Base-by-base conservation (phyloP, 2,113 vertebrate species). In the Bujurquina vittata region DNA sequence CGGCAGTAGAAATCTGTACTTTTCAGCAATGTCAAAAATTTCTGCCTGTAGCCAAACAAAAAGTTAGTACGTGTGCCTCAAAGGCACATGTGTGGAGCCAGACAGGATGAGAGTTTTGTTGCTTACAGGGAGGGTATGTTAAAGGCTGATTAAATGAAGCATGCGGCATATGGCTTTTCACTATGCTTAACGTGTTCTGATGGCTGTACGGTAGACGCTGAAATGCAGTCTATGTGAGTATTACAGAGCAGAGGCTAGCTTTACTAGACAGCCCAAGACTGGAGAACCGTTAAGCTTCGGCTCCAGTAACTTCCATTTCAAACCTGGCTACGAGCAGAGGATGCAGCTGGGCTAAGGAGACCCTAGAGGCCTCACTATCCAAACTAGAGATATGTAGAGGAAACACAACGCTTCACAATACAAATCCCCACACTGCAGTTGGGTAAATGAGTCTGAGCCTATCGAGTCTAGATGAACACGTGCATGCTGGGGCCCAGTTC, bases 311-410 rank as follows among this genome's bases (percentile, higher is more conserved):
- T 88, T 89, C 86, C 83, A 88, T 72, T 74, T 84, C 77, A 85
- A 91, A 90, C 89, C 85, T 89, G 84, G 83, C 90, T 88, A 83
- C 81, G 83, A 87, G 80, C 56, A 60, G 88, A 92, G 90, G 90
- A 93, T 90, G 89, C 91, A 92, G 93, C 93, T 89, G 93, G 81
- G 85, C 87, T 81, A 74, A 87, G 87, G 87, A 82, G 83, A 90
- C 90, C 91, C 90, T 62, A 76, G 85, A 90, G 90, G 89, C 81
- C 86, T 60, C 57, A 78, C 87, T 77, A 81, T 82, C 76, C 82
- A 84, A 81, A 87, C 52, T 59, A 60, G 80, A 90, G 88, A 80
- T 76, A 84, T 88, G 87, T 80, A 81, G 83, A 85, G 92, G 84
- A 91, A 94, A 84, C 88, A 84, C 83, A 83, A 86, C 18, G 37